Conservation (phyloP, 2,797 vertebrate species). For the Scleropages formosus region DNA sequence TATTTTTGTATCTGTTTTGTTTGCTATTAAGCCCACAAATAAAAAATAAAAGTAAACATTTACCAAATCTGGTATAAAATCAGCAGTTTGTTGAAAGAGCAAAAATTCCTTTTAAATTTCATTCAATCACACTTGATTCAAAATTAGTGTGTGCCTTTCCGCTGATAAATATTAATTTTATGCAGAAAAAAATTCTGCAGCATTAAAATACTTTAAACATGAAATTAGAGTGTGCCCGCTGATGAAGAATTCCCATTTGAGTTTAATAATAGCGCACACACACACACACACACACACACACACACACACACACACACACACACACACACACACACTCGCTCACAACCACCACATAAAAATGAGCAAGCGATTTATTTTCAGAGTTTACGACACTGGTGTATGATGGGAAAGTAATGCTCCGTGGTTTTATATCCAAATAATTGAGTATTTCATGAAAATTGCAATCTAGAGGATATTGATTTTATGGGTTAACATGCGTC, state of each 20-base stretch:
- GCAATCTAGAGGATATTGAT: neutral
- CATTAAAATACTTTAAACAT: neutral
- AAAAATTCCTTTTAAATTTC: no score
- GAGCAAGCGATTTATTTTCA: neutral
- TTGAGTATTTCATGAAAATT: neutral
- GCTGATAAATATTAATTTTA: neutral
- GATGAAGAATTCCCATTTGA: neutral
- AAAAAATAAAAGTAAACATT: no score
- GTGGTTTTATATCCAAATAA: neutral
- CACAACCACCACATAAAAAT: neutral
- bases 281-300: neutral
- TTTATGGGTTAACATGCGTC: neutral
- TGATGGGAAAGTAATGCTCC: neutral
- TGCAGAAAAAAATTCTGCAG: neutral
- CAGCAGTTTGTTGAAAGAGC: no score
- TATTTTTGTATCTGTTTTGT: neutral
- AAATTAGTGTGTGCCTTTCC: neutral
- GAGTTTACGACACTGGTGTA: neutral
- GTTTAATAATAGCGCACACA: neutral
- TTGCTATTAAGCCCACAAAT: neutral
- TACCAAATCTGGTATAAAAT: no score
- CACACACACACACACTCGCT: neutral
- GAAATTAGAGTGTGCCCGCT: neutral
- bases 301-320: neutral
- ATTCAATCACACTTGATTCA: neutral